These are phyloP conservation scores for Anagrus nilaparvatae DNA, from an alignment of 1,140 invertebrate species.

Conservation along the genomic window DNA sequence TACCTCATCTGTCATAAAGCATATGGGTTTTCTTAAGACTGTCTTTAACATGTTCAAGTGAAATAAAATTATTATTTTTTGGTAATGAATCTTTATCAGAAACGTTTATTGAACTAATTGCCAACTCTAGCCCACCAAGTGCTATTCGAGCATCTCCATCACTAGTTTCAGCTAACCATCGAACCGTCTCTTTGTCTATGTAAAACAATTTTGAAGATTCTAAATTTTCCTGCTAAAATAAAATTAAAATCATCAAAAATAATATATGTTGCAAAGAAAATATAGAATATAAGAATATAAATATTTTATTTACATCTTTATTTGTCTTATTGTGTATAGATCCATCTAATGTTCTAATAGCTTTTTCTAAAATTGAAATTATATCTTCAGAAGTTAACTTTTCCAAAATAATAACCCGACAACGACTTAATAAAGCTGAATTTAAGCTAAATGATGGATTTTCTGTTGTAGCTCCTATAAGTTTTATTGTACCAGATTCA, in stretches of 20 bases:
- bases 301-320: slow-evolving; percentile 10
- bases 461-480: slow-evolving; percentile 81
- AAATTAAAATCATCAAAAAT: too few species aligned
- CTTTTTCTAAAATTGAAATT: slow-evolving; percentile 51
- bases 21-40: slow-evolving; percentile 55
- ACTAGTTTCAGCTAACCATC: slow-evolving; percentile 62
- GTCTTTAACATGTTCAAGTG: slow-evolving; percentile 54
- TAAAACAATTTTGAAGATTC: too few species aligned
- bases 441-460: slow-evolving; percentile 81
- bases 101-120: slow-evolving; percentile 46
- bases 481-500: slow-evolving; percentile 68
- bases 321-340: slow-evolving; percentile 23
- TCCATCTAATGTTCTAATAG: slow-evolving; percentile 39
- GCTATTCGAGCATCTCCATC: slow-evolving; percentile 74
- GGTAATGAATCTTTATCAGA: slow-evolving; percentile 19
- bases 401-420: slow-evolving; percentile 63
- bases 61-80: slow-evolving; percentile 36
- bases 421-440: slow-evolving; percentile 66
- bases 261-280: too few species aligned
- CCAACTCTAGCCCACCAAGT: slow-evolving; percentile 64
- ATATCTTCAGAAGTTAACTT: slow-evolving; percentile 55
- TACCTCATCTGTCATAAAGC: slow-evolving; percentile 68
- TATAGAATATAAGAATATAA: too few species aligned
- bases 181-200: slow-evolving; percentile 53
- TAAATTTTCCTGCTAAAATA: too few species aligned